phyloP scores from a whole-genome alignment of 2,113 vertebrate species.

The Cephalopholis sonnerati region DNA sequence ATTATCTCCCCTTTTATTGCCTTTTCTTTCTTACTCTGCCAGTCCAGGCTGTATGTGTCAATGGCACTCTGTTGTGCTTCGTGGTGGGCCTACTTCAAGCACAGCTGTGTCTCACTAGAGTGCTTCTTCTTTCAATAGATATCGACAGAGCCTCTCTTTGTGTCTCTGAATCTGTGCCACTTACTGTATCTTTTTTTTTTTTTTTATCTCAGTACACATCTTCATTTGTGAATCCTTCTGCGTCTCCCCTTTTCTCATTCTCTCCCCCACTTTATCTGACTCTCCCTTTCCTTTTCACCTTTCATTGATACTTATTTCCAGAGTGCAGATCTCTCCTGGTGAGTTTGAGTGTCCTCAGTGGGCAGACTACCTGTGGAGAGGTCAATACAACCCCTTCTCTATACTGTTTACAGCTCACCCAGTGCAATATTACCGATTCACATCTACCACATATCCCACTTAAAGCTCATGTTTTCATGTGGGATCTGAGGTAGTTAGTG shows the following conservation, averaged over 20 bases:
- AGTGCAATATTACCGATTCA: conserved; percentile 51
- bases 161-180: conserved; percentile 48
- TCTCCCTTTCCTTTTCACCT: conserved; percentile 14
- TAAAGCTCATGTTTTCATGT: conserved; percentile 7
- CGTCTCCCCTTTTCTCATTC: not conserved
- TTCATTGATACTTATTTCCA: not conserved
- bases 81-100: conserved; percentile 54
- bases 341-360: conserved; percentile 33
- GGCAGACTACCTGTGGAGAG: conserved; percentile 20
- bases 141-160: conserved; percentile 65
- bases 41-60: conserved; percentile 59
- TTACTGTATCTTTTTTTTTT: conserved; percentile 55
- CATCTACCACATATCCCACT: conserved; percentile 21
- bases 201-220: conserved; percentile 9
- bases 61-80: conserved; percentile 60
- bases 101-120: conserved; percentile 58
- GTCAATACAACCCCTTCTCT: conserved; percentile 20
- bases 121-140: conserved; percentile 57
- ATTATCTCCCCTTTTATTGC: conserved; percentile 60
- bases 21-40: conserved; percentile 61
- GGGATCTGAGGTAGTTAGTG: not conserved
- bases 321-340: conserved; percentile 26
- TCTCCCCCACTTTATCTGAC: not conserved
- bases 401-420: conserved; percentile 40
- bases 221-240: conserved; percentile 3